Evolutionary conservation across 2,888 invertebrate species (phyloP), one percentile per base, ranked within the genome.

Genomic region (Drosophila falleni): DNA sequence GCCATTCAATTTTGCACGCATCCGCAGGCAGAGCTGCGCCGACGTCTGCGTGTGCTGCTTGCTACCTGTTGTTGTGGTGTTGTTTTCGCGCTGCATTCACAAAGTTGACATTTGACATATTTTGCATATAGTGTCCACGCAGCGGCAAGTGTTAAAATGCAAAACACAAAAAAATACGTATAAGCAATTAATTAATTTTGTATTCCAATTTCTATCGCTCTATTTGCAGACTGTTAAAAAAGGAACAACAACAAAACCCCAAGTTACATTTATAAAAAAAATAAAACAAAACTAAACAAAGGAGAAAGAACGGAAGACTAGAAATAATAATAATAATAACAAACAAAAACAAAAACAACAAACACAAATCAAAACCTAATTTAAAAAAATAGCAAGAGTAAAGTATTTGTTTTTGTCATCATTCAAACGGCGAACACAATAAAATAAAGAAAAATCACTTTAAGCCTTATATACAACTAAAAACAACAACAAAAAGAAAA

Each of bases 301-400:
- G 77, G 83, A 88, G 85, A 74, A 80, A 87, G 81, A 85, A 73
- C 68, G 73, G 85, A 85, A 89, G 81, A 82, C 81, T 85, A 78
- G 71, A 80, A 71, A 70, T 78, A 84, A 82, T 63, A 63, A 68
- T 39, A 70, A 50, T 11, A 47, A 65, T n/a, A 77, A 58, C 59
- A 58, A 59, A 42, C 55, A 42, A 55, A 42, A 31, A 31, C 33
- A 64, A 44, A 51, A 39, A 47, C 37, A 47, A 46, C 59, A 42
- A 55, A 46, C 58, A 66, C 49, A 67, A 78, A 65, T 78, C 58
- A 63, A 80, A 46, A 80, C 42, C 47, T 59, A 44, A 73, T 61
- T 68, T 64, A 73, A 68, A 53, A 31, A 58, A n/a, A 59, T 42
- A 35, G 37, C 46, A 63, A 58, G 31, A 64, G 63, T 37, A 62